phyloP scores from a whole-genome alignment of 2,888 invertebrate genomes.

The Xylota segnis region DNA sequence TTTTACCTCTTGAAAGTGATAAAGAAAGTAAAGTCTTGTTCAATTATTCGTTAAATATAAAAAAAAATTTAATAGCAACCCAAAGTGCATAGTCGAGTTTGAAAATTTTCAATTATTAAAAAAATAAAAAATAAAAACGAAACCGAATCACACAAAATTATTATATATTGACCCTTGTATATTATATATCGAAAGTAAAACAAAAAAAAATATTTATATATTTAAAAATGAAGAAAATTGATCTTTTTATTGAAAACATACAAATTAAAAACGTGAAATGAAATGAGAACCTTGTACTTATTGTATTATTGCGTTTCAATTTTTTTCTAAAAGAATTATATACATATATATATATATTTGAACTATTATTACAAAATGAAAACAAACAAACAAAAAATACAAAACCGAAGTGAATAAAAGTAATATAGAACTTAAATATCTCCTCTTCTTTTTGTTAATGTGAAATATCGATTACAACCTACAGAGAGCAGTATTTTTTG shows the following conservation, averaged over 20 bases:
- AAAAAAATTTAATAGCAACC: conserved; percentile 17
- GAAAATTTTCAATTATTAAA: conserved; percentile 62
- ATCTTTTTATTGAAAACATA: conserved; percentile 69
- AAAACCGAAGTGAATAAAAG: conserved; percentile 55
- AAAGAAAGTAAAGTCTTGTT: conserved; percentile 47
- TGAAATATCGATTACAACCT: too few species aligned
- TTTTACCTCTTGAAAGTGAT: conserved; percentile 48
- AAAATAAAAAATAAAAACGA: conserved; percentile 27
- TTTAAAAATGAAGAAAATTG: conserved; percentile 58
- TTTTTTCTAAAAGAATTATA: conserved; percentile 74
- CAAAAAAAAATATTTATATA: conserved; percentile 48
- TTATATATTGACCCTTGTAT: conserved; percentile 66
- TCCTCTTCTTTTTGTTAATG: not conserved
- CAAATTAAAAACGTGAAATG: conserved; percentile 52
- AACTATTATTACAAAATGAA: conserved; percentile 51
- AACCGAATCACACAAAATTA: conserved; percentile 33
- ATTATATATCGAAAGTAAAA: conserved; percentile 55
- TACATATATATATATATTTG: conserved; percentile 62
- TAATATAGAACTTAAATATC: conserved; percentile 53
- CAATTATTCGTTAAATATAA: conserved; percentile 46
- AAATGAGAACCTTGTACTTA: conserved; percentile 70
- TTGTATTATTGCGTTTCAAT: conserved; percentile 75
- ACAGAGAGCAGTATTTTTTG: too few species aligned
- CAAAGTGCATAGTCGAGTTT: conserved; percentile 63
- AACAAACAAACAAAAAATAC: not conserved